Conservation (phyloP, 2,888 invertebrate genomes). For the Sturmia bella region DNA sequence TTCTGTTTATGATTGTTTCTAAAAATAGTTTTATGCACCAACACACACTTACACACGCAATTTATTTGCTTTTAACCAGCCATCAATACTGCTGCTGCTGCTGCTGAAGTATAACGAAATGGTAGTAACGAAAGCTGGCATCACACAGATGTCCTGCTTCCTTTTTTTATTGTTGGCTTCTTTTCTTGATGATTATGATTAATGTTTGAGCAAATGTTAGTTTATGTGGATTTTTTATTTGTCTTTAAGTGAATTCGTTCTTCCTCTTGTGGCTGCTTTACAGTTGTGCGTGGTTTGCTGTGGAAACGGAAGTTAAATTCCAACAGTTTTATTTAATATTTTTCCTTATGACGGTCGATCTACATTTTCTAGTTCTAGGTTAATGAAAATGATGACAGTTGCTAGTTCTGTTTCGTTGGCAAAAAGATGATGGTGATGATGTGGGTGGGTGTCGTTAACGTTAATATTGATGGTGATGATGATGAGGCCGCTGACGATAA, state of each 20-base stretch:
- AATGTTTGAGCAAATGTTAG: conserved; percentile 68
- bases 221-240: conserved; percentile 31
- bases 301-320: conserved; percentile 65
- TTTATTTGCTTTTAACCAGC: conserved; percentile 43
- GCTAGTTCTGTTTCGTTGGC: conserved; percentile 60
- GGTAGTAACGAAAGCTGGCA: conserved; percentile 28
- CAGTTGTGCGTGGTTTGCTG: conserved; percentile 38
- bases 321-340: conserved; percentile 44
- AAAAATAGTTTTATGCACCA: too few relatives aligned
- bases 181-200: conserved; percentile 66
- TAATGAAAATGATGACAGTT: conserved; percentile 70
- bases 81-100: conserved; percentile 13
- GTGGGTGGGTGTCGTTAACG: neutral
- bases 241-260: conserved; percentile 33
- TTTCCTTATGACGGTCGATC: neutral
- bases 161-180: conserved; percentile 31
- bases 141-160: conserved; percentile 67
- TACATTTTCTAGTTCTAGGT: conserved; percentile 63
- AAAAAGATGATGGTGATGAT: conserved; percentile 22
- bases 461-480: conserved; percentile 29
- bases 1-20: conserved; percentile 64
- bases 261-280: conserved; percentile 24
- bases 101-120: neutral
- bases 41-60: neutral
- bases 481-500: conserved; percentile 53